Conservation (phyloP, 2,113 vertebrate genomes). For the Pseudolaguvia tuberculata region DNA sequence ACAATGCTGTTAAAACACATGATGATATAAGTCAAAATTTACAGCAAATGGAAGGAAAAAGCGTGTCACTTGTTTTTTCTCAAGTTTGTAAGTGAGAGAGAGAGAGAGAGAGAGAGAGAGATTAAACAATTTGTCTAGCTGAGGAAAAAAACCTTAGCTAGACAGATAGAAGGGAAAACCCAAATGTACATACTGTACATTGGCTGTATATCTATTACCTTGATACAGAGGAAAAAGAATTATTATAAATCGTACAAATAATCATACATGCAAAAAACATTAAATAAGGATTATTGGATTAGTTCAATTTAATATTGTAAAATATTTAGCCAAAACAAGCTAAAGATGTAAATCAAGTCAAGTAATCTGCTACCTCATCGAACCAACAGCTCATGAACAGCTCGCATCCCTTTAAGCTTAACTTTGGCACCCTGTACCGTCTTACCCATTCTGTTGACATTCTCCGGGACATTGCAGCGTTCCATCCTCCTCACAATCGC, state of each 20-base stretch:
- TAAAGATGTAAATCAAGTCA: not conserved
- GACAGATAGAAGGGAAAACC: too few relatives aligned
- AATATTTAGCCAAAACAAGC: not conserved
- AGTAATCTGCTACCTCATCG: not conserved
- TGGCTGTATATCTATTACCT: too few relatives aligned
- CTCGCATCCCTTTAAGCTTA: not conserved
- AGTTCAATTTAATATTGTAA: not conserved
- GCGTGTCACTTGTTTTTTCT: not conserved
- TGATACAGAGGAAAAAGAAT: too few relatives aligned
- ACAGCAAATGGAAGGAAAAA: not conserved
- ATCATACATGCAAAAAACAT: not conserved
- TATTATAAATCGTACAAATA: not conserved
- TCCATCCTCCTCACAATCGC: conserved; percentile 51
- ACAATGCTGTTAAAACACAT: not conserved
- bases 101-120: not conserved
- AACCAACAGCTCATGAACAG: not conserved
- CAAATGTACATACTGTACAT: too few relatives aligned
- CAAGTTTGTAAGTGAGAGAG: not conserved
- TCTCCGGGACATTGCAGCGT: conserved; percentile 59
- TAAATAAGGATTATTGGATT: not conserved
- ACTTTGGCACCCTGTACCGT: not conserved
- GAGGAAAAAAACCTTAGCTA: too few relatives aligned
- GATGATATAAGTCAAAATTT: not conserved
- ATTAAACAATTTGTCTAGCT: not conserved
- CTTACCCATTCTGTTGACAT: conserved; percentile 66